Conservation (phyloP, 2,797 vertebrate species). For the Anableps anableps region DNA sequence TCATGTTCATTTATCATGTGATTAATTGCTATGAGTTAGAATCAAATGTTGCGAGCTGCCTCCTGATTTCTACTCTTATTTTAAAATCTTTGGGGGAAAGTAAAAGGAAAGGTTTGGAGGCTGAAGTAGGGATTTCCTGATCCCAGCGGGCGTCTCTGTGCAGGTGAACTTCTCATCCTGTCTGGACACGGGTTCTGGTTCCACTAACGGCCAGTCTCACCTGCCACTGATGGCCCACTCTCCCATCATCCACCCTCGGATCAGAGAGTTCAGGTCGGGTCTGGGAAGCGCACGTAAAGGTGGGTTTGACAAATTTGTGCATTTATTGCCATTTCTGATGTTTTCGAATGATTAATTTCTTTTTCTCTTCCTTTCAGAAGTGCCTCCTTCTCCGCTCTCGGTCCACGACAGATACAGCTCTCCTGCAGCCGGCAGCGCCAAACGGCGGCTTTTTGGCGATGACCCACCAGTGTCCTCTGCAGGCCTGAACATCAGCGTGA, state of each 20-base stretch:
- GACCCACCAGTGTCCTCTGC: conserved; percentile 62
- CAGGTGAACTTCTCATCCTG: conserved; percentile 95
- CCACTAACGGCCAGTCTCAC: conserved; percentile 79
- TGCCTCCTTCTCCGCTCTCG: conserved; percentile 89
- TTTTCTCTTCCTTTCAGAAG: conserved; percentile 73
- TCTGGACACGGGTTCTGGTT: conserved; percentile 84
- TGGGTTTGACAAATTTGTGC: conserved; percentile 19
- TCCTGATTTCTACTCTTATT: too few relatives aligned
- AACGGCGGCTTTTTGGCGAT: conserved; percentile 93
- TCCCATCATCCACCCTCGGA: conserved; percentile 94
- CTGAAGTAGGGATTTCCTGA: too few relatives aligned
- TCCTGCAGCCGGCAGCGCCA: conserved; percentile 92
- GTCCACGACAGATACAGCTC: conserved; percentile 96
- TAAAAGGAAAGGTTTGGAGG: too few relatives aligned
- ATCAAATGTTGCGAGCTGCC: too few relatives aligned
- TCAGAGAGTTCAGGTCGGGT: conserved; percentile 92
- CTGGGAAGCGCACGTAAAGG: conserved; percentile 86
- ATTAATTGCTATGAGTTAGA: too few relatives aligned
- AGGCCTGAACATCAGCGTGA: conserved; percentile 11
- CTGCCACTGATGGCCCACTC: conserved; percentile 91
- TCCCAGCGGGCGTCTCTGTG: not conserved
- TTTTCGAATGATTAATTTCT: too few relatives aligned
- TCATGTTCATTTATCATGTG: too few relatives aligned
- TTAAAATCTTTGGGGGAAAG: too few relatives aligned
- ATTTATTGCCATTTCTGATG: too few relatives aligned